phyloP scores from a whole-genome alignment of 2,113 vertebrate genomes.

The Euleptes europaea region DNA sequence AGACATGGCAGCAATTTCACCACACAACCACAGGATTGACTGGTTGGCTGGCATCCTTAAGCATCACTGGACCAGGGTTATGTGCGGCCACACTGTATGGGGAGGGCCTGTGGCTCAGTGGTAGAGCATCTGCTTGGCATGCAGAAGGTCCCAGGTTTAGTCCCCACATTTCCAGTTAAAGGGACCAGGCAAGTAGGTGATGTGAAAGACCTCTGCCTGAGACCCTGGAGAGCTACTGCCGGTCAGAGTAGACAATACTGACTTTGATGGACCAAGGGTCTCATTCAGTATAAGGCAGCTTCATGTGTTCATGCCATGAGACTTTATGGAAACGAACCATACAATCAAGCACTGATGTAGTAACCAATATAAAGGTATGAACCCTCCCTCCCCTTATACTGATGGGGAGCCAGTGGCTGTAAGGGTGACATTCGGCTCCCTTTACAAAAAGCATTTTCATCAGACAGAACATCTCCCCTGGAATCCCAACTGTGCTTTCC shows the following conservation, averaged over 20 bases:
- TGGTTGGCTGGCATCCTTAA: background rate
- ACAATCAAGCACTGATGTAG: background rate
- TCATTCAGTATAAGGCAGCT: too few species aligned
- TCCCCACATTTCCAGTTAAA: too few species aligned
- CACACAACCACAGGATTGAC: background rate
- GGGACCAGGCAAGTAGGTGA: too few species aligned
- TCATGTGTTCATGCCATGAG: too few species aligned
- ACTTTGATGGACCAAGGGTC: too few species aligned
- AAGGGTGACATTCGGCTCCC: background rate
- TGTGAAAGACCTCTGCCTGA: too few species aligned
- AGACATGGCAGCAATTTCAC: background rate
- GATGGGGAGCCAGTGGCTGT: background rate
- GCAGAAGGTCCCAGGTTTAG: too few species aligned
- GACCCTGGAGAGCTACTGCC: too few species aligned
- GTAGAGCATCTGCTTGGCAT: too few species aligned
- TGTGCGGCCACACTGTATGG: background rate
- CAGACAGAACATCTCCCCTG: background rate
- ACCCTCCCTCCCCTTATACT: too few species aligned
- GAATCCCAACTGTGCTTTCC: background rate
- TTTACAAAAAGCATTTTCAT: background rate
- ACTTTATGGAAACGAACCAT: background rate
- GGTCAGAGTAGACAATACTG: too few species aligned
- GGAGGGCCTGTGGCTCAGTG: too few species aligned
- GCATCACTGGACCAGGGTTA: background rate
- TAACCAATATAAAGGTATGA: background rate